Base-by-base conservation (phyloP, 2,797 vertebrate genomes). In the Chrosomus eos region DNA sequence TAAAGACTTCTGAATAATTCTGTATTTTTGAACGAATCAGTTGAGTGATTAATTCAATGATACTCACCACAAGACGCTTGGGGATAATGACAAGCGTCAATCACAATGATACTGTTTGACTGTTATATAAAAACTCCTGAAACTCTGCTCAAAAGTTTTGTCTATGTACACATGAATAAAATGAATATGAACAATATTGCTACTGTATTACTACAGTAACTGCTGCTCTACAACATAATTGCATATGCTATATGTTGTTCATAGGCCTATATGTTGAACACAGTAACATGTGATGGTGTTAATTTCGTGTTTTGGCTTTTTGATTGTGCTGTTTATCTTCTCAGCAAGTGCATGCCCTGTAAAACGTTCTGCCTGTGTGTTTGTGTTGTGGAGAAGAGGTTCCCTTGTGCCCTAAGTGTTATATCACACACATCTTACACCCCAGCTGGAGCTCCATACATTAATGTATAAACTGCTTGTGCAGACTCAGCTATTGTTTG, bases 401-500 rank as follows among this genome's bases (percentile, higher is more conserved):
- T 85, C 82, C 85, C 83, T 51, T 5, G 33, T 74, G 86, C 71
- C 81, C 74, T 48, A 82, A 84, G 79, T 43, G 72, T 82, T 84
- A 82, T 84, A 87, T 85, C 83, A 74, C 76, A 85, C 76, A 40
- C 78, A 84, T 45, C 75, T 79, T 38, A 53, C 73, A 70, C 13
- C 67, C 75, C 83, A 82, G 79, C 74, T 84, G 80, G 62, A 82
- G 62, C 84, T 80, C 80, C 72, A 36, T 83, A 85, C 87, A 60
- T 83, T 88, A 88, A 86, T 73, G 82, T 73, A 86, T 43, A 81
- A 84, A 86, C 66, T 72, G 67, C 70, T 62, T 84, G 62, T 82
- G 87, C 84, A 55, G 71, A 85, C 87, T 88, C 88, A 88, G 85
- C 83, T 83, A 23, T 88, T 88, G 85, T 82, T 85, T 82, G 75